phyloP scores from a whole-genome alignment of 2,113 vertebrate genomes.

The Pomatostomus ruficeps region DNA sequence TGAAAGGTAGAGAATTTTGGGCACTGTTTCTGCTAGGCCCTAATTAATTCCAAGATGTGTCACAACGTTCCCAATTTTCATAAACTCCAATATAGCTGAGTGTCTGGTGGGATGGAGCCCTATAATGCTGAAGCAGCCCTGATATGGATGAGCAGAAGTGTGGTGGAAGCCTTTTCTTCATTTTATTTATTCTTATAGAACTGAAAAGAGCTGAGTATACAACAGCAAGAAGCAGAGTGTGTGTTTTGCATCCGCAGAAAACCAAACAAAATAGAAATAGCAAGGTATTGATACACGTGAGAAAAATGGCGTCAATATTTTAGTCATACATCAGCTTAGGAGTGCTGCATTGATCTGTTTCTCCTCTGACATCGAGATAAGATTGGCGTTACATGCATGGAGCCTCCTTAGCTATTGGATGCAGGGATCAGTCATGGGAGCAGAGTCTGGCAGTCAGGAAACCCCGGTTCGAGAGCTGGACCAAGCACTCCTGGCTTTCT shows the following conservation, averaged over 20 bases:
- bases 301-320: not conserved
- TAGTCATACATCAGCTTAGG: constrained; percentile 10
- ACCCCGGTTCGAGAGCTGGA: not conserved
- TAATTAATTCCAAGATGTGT: not conserved
- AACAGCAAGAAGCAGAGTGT: not conserved
- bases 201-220: not conserved
- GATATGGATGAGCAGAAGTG: not conserved
- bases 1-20: not conserved
- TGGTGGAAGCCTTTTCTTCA: not conserved
- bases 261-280: not conserved
- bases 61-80: not conserved
- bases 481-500: not conserved
- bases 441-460: not conserved
- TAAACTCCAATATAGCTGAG: not conserved
- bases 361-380: not conserved
- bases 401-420: not conserved
- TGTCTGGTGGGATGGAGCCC: not conserved
- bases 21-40: not conserved
- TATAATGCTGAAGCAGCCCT: not conserved
- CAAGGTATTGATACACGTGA: not conserved
- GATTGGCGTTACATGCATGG: not conserved
- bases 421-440: not conserved
- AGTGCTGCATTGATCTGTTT: constrained; percentile 26
- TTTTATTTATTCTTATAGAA: not conserved
- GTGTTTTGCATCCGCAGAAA: not conserved